Evolutionary conservation across 2,113 vertebrate genomes (phyloP), one percentile per base, ranked within the genome.

Genomic region (Tupaia chinensis): DNA sequence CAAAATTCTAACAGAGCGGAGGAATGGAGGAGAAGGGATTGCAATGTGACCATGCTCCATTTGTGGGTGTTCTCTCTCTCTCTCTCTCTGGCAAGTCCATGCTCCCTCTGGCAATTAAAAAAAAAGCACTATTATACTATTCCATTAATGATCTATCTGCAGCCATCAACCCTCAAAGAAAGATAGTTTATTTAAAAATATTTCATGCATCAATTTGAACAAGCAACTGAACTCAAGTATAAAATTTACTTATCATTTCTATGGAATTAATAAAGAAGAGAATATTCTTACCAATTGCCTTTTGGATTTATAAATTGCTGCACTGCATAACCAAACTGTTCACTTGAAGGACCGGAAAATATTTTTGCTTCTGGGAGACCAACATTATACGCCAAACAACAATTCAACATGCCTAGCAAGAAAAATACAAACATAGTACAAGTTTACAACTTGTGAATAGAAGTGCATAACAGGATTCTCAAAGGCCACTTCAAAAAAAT

Each of bases 291-390:
- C 99, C 99, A 99, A 98, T 99, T 99, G 93, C 99, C 99, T 94
- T 98, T 94, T 89, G 98, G 95, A 96, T 99, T 99, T 97, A 95
- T 93, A 19, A 99, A 98, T 94, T 99, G 99, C 54, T 99, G 99
- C 61, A 99, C 98, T 10, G 98, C 82, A 90, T 99, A 99, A 89
- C 99, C 99, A 98, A 99, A 99, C 96, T 99, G 99, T 72, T 99
- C 99, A 44, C 44, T 89, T 32, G 97, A 96, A 68, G 98, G 98
- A 65, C 99, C 99, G 4, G 98, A 98, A 98, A 99, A 99, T 85
- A 99, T 97, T 99, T 99, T 99, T 92, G 99, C 98, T 91, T 98
- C 98, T 87, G 97, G 97, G 7, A 99, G 99, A 15, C 99, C 99
- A 66, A 99, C 96, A 74, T 99, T 99, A 97, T 99, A 99, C 9